phyloP scores from a whole-genome alignment of 37 sponge, comb jelly and placozoan species.

The Mnemiopsis leidyi region DNA sequence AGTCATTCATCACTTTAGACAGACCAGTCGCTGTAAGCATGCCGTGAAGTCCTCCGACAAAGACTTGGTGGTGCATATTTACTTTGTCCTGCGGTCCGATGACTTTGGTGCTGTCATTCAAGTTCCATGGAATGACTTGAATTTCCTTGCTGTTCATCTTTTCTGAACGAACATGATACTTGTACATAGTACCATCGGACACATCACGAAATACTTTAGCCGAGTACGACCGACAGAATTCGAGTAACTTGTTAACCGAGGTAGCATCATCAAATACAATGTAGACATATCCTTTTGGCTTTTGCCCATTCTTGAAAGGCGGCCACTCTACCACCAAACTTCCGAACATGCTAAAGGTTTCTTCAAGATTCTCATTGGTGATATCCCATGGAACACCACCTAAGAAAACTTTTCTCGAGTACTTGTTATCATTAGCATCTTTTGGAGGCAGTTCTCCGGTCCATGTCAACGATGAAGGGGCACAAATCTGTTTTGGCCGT shows the following conservation, averaged over 20 bases:
- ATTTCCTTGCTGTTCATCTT: slow-evolving; percentile 71
- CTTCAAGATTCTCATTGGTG: slow-evolving; percentile 82
- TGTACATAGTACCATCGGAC: slow-evolving; percentile 32
- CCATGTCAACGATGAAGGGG: slow-evolving; percentile 72
- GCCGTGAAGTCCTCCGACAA: slow-evolving; percentile 98
- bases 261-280: slow-evolving; percentile 31
- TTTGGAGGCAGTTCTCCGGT: slow-evolving; percentile 90
- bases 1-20: slow-evolving; percentile 93
- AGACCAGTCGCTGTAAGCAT: slow-evolving; percentile 90
- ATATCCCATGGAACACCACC: slow-evolving; percentile 99
- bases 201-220: slow-evolving; percentile 21
- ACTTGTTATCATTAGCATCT: slow-evolving; percentile 88
- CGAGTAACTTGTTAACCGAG: slow-evolving; percentile 24
- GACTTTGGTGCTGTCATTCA: slow-evolving; percentile 95
- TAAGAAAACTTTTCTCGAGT: slow-evolving; percentile 90
- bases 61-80: slow-evolving; percentile 92
- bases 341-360: slow-evolving; percentile 84
- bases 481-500: not conserved
- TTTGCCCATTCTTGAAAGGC: slow-evolving; percentile 72
- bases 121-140: slow-evolving; percentile 98
- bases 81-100: slow-evolving; percentile 84
- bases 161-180: slow-evolving; percentile 45
- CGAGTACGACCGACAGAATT: not conserved
- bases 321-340: slow-evolving; percentile 94
- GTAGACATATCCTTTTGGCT: slow-evolving; percentile 59